These are phyloP conservation scores for Apodemus speciosus DNA, from an alignment of 2,113 vertebrate genomes.

Conservation along the genomic window DNA sequence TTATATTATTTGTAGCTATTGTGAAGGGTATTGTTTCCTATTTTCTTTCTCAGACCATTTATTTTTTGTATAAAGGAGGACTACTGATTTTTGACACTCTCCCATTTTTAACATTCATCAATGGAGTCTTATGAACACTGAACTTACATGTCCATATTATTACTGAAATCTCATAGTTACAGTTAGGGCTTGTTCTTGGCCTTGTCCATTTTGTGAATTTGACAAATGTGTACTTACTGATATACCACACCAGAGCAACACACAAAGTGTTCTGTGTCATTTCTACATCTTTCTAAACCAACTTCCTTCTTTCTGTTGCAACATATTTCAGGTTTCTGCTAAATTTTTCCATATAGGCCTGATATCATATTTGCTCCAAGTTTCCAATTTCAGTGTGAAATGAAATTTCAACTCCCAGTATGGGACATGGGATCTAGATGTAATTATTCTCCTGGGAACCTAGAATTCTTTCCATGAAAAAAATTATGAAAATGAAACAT, in stretches of 20 bases:
- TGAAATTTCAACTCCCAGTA: not conserved
- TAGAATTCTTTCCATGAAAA: not conserved
- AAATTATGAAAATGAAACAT: not conserved
- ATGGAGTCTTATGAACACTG: not conserved
- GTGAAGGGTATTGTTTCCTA: too few relatives aligned
- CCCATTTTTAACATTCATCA: not conserved
- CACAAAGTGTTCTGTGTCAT: not conserved
- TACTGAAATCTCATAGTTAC: not conserved
- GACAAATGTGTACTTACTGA: not conserved
- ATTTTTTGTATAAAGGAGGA: too few relatives aligned
- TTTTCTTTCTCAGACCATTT: too few relatives aligned
- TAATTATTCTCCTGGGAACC: not conserved
- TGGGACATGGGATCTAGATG: not conserved
- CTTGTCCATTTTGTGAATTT: not conserved
- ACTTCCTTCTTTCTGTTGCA: not conserved
- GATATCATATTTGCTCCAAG: not conserved
- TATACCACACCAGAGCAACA: not conserved
- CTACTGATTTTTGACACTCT: too few relatives aligned
- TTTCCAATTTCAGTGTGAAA: not conserved
- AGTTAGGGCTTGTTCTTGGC: not conserved
- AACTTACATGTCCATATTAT: not conserved
- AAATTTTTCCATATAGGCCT: not conserved
- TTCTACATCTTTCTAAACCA: not conserved
- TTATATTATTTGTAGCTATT: too few relatives aligned
- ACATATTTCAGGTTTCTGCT: not conserved